Evolutionary conservation across 2,113 vertebrate genomes (phyloP), one percentile per base, ranked within the genome.

Genomic region (Sinocyclocheilus rhinocerous): DNA sequence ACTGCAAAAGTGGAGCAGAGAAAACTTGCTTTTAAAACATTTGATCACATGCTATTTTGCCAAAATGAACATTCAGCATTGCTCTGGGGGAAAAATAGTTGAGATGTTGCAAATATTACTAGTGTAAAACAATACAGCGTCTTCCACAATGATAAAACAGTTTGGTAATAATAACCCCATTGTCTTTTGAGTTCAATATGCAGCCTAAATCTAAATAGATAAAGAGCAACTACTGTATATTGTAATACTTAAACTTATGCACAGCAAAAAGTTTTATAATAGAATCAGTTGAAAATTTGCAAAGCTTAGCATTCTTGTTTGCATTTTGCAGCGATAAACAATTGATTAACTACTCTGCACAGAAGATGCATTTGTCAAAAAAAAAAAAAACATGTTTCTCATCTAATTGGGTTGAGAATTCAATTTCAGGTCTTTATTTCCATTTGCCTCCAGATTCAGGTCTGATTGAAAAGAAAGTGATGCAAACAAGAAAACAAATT

Each of bases 341-440:
- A 90, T 91, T 70, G 90, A 91, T 90, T 88, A 80, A 84, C 76
- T 87, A 73, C 88, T 89, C 59, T 39, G 48, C 63, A 65, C 63
- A 87, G 72, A 69, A 85, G 88, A 87, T 76, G 85, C 69, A 48
- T 80, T 86, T 39, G 81, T 76, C 63, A 84, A 73, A 81, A 81
- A 87, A 81, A 84, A 48, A 48, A 45, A 39, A 39, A 39, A 7
- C 39, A 88, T 33, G 29, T 86, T 84, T 80, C 61, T 59, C 81
- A 83, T 45, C 33, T 29, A 75, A 88, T 85, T 85, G 76, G 59
- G 65, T 87, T 87, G 81, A 86, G 82, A 84, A 79, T 90, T 65
- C 84, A 89, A 89, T 87, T 89, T 87, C 65, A 70, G 77, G 24
- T 90, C 83, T 65, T 50, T 86, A 79, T 89, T 89, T 91, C 88